A percentile compares a stretch with the other conserved stretches of the same genome.
These are phyloP conservation scores for Neoaliturus tenellus DNA, from an alignment of 2,888 invertebrate genomes.

Conservation along the genomic window DNA sequence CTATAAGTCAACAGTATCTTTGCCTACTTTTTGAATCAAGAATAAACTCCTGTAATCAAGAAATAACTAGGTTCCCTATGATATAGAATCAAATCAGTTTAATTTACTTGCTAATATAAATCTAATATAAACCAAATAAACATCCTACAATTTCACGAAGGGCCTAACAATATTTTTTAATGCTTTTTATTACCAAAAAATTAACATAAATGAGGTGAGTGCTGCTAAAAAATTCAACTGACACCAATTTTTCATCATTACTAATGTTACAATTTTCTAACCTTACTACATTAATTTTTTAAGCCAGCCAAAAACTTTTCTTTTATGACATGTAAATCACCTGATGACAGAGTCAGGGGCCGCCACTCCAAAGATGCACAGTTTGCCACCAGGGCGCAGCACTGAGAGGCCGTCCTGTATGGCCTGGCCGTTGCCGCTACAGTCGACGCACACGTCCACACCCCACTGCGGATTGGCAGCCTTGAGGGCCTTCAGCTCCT, in stretches of 20 bases:
- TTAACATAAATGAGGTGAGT: neutral
- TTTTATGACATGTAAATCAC: neutral
- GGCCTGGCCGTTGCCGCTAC: conserved; percentile 83
- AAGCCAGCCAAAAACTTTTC: neutral
- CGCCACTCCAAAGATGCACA: conserved; percentile 82
- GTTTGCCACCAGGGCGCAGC: conserved; percentile 78
- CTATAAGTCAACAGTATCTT: too few species aligned
- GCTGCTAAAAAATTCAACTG: neutral
- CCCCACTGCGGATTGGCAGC: conserved; percentile 72
- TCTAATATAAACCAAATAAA: too few species aligned
- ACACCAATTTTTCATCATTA: too few species aligned
- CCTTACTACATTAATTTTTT: neutral
- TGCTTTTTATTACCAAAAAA: too few species aligned
- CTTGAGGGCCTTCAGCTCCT: conserved; percentile 73
- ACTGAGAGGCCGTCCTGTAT: conserved; percentile 79
- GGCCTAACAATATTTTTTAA: too few species aligned
- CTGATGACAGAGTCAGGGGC: conserved; percentile 61
- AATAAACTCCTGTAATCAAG: too few species aligned
- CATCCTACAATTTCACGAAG: too few species aligned
- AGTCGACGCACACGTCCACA: conserved; percentile 82
- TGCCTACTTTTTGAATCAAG: too few species aligned
- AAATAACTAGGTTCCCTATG: too few species aligned
- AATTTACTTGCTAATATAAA: too few species aligned
- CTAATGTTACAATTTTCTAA: neutral
- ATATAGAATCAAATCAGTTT: too few species aligned